Evolutionary conservation across 2,797 vertebrate species (phyloP).

Genomic region (Galaxias olidus): DNA sequence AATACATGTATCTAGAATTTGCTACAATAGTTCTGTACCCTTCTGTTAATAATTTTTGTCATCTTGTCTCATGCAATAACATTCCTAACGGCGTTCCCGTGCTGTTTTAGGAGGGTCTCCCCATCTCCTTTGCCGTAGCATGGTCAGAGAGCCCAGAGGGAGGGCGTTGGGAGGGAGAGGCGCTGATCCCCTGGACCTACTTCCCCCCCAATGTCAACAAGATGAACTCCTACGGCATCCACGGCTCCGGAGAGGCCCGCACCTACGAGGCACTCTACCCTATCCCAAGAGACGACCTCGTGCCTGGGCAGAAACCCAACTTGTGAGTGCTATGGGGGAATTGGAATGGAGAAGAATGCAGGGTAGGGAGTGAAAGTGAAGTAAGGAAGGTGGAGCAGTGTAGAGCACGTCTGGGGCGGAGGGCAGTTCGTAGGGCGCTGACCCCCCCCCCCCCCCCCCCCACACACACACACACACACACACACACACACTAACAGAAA

Average conservation of each 20-base stretch:
- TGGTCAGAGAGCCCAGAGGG: slow-evolving; percentile 46
- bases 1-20: no score
- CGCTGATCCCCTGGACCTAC: slow-evolving; percentile 70
- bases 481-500: no score
- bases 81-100: neutral
- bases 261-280: slow-evolving; percentile 73
- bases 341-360: no score
- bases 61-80: no score
- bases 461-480: no score
- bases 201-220: slow-evolving; percentile 77
- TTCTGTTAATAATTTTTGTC: no score
- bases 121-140: slow-evolving; percentile 58
- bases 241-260: slow-evolving; percentile 67
- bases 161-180: slow-evolving; percentile 64
- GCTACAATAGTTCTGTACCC: no score
- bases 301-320: slow-evolving; percentile 65
- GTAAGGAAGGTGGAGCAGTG: no score
- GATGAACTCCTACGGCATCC: slow-evolving; percentile 78
- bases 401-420: no score
- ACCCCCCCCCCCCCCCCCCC: no score
- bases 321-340: slow-evolving; percentile 64
- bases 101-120: slow-evolving; percentile 72
- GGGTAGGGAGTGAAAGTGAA: no score
- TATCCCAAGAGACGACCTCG: slow-evolving; percentile 63
- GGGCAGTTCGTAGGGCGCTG: no score